These are phyloP conservation scores for Canis aureus DNA, from an alignment of 2,113 vertebrate species.

Conservation along the genomic window DNA sequence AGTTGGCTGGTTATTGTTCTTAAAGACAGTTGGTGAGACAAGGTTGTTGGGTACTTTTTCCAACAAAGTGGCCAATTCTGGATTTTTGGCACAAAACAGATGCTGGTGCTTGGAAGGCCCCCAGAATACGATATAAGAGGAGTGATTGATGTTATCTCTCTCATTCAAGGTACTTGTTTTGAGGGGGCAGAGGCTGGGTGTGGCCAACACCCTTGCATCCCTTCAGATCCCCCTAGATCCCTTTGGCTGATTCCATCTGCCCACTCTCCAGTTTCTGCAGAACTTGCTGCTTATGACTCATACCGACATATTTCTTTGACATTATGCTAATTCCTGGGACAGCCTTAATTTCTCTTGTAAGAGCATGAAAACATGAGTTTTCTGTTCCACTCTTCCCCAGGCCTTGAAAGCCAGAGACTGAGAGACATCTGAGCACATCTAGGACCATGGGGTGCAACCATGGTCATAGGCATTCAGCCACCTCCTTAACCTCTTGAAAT, in stretches of 20 bases:
- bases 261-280: background rate
- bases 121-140: background rate
- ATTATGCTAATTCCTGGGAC: background rate
- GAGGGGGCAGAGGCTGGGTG: background rate
- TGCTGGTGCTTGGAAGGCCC: background rate
- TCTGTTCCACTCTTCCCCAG: background rate
- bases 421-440: background rate
- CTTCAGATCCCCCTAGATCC: background rate
- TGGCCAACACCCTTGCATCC: background rate
- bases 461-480: background rate
- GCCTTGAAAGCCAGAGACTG: background rate
- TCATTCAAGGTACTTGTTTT: background rate
- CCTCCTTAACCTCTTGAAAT: background rate
- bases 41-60: background rate
- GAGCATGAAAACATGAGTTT: background rate
- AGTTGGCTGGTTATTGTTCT: background rate
- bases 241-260: background rate
- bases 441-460: background rate
- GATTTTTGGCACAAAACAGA: background rate
- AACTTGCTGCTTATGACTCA: background rate
- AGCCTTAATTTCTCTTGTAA: background rate
- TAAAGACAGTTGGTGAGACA: background rate
- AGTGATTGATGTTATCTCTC: background rate
- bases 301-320: background rate
- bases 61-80: background rate